Evolutionary conservation across 2,888 invertebrate genomes (phyloP).

Genomic region (Phlogophora meticulosa): DNA sequence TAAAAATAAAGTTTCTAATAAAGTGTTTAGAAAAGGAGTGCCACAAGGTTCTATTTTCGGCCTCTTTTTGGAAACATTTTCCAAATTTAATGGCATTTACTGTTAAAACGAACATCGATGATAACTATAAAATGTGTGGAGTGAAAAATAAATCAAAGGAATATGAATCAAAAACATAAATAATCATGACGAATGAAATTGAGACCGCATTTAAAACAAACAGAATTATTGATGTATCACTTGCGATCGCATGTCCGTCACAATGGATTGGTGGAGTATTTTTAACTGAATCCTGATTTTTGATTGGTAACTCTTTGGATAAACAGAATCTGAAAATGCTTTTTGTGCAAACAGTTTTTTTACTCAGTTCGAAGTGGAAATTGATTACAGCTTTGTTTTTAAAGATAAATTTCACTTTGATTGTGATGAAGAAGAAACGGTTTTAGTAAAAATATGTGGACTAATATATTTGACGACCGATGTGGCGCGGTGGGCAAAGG

Average conservation of each 20-base stretch:
- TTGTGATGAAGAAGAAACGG: neutral
- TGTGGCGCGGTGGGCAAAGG: no score
- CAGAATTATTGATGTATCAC: constrained; percentile 34
- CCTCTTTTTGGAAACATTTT: neutral
- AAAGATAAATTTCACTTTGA: neutral
- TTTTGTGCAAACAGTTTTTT: constrained; percentile 15
- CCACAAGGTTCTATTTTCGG: constrained; percentile 4
- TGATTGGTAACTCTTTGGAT: constrained; percentile 60
- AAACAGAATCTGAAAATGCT: constrained; percentile 51
- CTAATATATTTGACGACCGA: no score
- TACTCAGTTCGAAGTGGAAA: neutral
- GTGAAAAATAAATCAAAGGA: neutral
- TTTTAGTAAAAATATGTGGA: neutral
- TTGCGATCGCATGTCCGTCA: constrained; percentile 23
- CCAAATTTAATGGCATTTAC: no score
- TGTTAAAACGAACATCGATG: neutral
- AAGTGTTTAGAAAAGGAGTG: constrained; percentile 1
- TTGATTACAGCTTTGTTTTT: constrained; percentile 10
- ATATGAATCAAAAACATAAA: constrained; percentile 7
- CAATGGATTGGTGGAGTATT: constrained; percentile 31
- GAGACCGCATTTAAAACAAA: constrained; percentile 19
- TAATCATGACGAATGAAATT: constrained; percentile 2
- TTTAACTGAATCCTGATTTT: constrained; percentile 37
- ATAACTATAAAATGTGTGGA: neutral
- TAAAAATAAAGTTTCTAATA: no score